Base-by-base conservation (phyloP, 2,797 vertebrate genomes). In the Lemur catta region DNA sequence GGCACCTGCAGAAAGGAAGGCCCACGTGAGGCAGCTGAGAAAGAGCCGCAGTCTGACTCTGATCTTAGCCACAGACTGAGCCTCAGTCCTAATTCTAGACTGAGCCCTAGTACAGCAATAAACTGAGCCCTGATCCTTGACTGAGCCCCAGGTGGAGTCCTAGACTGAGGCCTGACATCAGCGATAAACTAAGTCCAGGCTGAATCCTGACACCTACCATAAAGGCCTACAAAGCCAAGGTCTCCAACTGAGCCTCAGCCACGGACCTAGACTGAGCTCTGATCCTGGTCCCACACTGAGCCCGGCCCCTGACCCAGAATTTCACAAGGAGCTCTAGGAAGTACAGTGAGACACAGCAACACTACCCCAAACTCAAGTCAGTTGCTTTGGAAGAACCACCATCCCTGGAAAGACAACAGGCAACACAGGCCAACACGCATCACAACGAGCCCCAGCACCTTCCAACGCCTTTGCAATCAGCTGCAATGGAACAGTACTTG, bases 1-100 rank as follows among this genome's bases (percentile, higher is more conserved):
- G 98, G 97, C 24, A 98, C 98, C 99, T 99, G 98, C 0, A 0
- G 74, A 3, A 4, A 33, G 48, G 82, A 79, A 94, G 1, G 4
- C 59, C 59, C n/a, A 28, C 5, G 0, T 50, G 52, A 52, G 35
- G 76, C 50, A 38, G n/a, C 50, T 14, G 71, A 59, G 35, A 28
- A n/a, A 30, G n/a, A 74, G 5, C 28, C 43, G 18, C 15, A 12
- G 20, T 9, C 33, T 10, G 15, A 79, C 22, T 74, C 69, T 78
- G 18, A 26, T 12, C 18, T 78, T 88, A 52, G 59, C 46, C 69
- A 10, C 75, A 90, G 72, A 38, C 46, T n/a, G 52, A 79, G 50
- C 57, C 55, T 85, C 61, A 2, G 52, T 12, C 46, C 48, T 46
- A 22, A 28, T 46, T 82, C 86, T 28, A 63, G 30, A n/a, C 50